phyloP scores from a whole-genome alignment of 2,113 vertebrate species.

The Panurus biarmicus region DNA sequence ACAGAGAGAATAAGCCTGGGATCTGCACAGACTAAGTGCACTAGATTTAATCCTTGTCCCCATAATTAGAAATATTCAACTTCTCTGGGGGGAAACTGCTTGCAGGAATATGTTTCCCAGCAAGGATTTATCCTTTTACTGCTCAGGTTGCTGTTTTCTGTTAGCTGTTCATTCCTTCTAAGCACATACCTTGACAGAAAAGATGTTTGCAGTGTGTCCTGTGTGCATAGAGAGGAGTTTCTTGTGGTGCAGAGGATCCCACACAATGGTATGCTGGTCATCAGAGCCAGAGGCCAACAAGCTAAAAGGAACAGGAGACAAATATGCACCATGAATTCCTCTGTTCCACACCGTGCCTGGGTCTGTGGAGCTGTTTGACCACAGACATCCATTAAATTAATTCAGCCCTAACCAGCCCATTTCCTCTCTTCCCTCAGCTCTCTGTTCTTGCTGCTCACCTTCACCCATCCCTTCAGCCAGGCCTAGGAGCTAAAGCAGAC shows the following conservation, averaged over 20 bases:
- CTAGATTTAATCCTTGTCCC: not conserved
- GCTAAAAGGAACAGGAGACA: conserved; percentile 64
- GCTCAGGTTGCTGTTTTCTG: not conserved
- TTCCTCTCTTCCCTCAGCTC: not conserved
- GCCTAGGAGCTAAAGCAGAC: not conserved
- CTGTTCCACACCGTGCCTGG: not conserved
- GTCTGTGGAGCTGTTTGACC: not conserved
- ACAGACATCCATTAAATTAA: not conserved
- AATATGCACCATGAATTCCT: not conserved
- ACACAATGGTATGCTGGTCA: conserved; percentile 96
- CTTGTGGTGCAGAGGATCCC: conserved; percentile 95
- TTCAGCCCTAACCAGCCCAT: not conserved
- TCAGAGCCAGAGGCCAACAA: conserved; percentile 96
- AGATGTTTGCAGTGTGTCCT: conserved; percentile 97
- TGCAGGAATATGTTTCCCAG: not conserved
- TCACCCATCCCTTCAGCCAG: not conserved
- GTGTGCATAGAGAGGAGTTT: conserved; percentile 98
- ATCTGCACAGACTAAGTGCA: not conserved
- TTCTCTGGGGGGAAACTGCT: rapidly evolving
- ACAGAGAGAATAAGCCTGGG: not conserved
- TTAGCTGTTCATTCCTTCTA: not conserved
- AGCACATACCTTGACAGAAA: conserved; percentile 90
- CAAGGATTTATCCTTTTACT: not conserved
- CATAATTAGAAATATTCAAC: not conserved
- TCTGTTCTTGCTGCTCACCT: not conserved